Base-by-base conservation (phyloP, 1,140 invertebrate species). In the Linepithema humile region DNA sequence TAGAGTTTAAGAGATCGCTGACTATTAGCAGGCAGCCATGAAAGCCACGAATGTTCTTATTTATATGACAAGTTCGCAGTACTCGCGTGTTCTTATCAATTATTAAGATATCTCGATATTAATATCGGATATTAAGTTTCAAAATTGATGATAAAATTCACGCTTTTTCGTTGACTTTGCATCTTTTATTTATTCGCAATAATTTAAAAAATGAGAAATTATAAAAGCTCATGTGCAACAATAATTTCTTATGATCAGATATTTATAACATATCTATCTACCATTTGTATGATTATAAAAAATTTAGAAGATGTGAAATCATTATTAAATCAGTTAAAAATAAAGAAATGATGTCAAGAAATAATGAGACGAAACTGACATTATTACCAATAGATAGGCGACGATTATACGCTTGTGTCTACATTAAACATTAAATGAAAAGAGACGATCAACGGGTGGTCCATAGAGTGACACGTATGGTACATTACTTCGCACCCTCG, bases 1-100 rank as follows among this genome's bases (percentile, higher is more conserved):
- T 86, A 89, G 82, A 89, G 88, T 89, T 89, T 89, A 89, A 86
- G 80, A 89, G 88, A 89, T 89, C 87, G 82, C 78, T 35, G 38
- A 74, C 84, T 82, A 89, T 89, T 85, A 88, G 87, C 87, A 89
- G 57, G 74, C 80, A 50, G 62, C 74, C 78, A 78, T 83, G 84
- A 53, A 78, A 88, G 55, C 84, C 65, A 74, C 87, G 70, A 67
- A 88, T 43, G 53, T 59, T 70, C 60, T 82, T 53, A 38, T 32
- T 43, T 32, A 72, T 74, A 35, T 12, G 43, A 9, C 12, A 9
- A 9, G 3, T 74, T 70, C 73, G 32, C 38, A 23, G 67, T 73
- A 40, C n/a, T 48, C 17, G 29, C n/a, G 38, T 15, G 43, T 26
- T 6, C 35, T 23, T 55, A 70, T 57, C 23, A 43, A 55, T 10